Base-by-base conservation (phyloP, 2,113 vertebrate genomes). In the Perca fluviatilis region DNA sequence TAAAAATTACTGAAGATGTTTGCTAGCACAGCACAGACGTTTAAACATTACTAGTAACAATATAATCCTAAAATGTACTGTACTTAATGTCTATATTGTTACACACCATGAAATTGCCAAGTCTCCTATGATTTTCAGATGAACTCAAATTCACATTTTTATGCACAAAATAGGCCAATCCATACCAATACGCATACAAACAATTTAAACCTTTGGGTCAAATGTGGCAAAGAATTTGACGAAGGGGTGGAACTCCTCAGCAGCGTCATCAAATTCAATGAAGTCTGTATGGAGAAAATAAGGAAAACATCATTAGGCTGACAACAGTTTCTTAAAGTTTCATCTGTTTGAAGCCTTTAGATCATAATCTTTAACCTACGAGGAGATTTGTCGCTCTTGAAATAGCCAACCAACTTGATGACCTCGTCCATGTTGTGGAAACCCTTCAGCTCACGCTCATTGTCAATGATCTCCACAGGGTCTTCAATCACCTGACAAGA, bases 181-280 rank as follows among this genome's bases (percentile, higher is more conserved):
- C 12, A 53, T 15, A 50, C 16, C 71, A 68, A 50, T 5, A 30
- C 6, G 18, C 2, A 73, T 65, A 68, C 15, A 30, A 23, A 5
- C 30, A 51, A 0, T 9, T 62, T 60, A n/a, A 88, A 97, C 97
- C 96, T 97, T 97, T 90, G 95, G 84, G 79, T 98, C 96, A 27
- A 97, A 98, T 50, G 97, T 99, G 73, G 96, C 97, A 21, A 94
- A 99, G 94, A 98, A 99, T 57, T 97, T 96, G 84, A 99, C 94
- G 77, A 97, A 98, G 16, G 98, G 98, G 51, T 98, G 98, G 65
- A 98, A 98, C 79, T 97, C 97, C 78, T 97, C 97, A 0, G 98
- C 97, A 0, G 98, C 97, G 0, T 97, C 96, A 23, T 96, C 94
- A 0, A 84, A 99, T 86, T 97, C 97, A 33, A 96, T 96, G 92